Percentiles rank a stretch among this genome's conserved stretches.
Evolutionary conservation across 2,797 vertebrate genomes (phyloP).

Genomic region (Melanotaenia nigrans): DNA sequence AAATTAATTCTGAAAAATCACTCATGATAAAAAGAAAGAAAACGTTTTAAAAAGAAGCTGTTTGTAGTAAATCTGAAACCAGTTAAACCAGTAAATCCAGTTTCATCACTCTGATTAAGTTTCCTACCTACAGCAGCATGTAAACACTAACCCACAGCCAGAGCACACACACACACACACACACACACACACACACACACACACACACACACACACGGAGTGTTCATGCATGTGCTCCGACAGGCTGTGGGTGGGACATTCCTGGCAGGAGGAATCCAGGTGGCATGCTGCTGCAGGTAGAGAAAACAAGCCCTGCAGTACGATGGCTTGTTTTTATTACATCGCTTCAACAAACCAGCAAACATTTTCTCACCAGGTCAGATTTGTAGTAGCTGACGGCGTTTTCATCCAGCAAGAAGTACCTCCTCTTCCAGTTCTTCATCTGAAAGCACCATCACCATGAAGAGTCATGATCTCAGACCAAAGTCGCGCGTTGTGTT

Average conservation of each 20-base stretch:
- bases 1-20: too few relatives aligned
- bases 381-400: slow-evolving; percentile 94
- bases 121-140: too few relatives aligned
- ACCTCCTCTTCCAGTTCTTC: slow-evolving; percentile 98
- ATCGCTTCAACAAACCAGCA: too few relatives aligned
- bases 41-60: too few relatives aligned
- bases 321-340: too few relatives aligned
- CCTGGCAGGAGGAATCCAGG: slow-evolving; percentile 50
- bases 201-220: slow-evolving; percentile 36
- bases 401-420: slow-evolving; percentile 94
- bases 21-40: too few relatives aligned
- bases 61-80: too few relatives aligned
- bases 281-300: slow-evolving; percentile 39
- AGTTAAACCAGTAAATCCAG: too few relatives aligned
- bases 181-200: slow-evolving; percentile 17
- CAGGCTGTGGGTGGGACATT: slow-evolving; percentile 17
- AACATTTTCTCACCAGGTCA: slow-evolving; percentile 85
- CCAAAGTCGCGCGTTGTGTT: too few relatives aligned
- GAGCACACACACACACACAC: not conserved
- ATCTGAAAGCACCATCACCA: slow-evolving; percentile 80
- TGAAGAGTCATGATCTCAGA: too few relatives aligned
- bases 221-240: slow-evolving; percentile 17
- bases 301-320: not conserved
- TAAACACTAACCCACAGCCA: not conserved
- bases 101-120: too few relatives aligned